Conservation (phyloP, 1,140 invertebrate genomes). For the Calliphora vicina region DNA sequence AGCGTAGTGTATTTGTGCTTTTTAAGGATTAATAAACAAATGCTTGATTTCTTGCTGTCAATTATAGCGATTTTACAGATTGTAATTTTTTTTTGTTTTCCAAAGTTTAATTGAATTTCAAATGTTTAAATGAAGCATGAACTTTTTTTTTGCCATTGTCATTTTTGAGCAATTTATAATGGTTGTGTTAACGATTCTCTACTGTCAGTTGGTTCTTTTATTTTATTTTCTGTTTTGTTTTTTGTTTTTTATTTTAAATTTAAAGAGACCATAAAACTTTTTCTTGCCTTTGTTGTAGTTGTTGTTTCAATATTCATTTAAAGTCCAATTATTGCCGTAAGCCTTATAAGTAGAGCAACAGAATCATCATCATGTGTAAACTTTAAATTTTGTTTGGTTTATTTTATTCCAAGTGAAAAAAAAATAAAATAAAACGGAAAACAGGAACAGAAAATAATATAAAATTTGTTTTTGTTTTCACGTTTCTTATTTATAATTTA, state of each 20-base stretch:
- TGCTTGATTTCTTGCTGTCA: not conserved
- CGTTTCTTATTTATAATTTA: slow-evolving; percentile 1
- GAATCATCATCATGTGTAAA: not conserved
- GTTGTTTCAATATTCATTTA: not conserved
- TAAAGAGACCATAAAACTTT: not conserved
- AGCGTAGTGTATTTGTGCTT: not conserved
- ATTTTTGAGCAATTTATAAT: not conserved
- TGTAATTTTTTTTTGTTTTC: not conserved
- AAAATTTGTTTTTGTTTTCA: not conserved
- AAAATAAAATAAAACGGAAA: not conserved
- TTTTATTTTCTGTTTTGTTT: not conserved
- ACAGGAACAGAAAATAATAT: not conserved
- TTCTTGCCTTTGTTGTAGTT: not conserved
- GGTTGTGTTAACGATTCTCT: not conserved
- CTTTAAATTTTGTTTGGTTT: too few relatives aligned
- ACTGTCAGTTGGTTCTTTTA: not conserved
- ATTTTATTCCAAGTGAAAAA: not conserved
- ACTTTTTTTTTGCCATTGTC: not conserved
- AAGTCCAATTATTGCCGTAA: not conserved
- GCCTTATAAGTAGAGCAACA: not conserved
- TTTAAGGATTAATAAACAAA: not conserved
- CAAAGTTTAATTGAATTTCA: not conserved
- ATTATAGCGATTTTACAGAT: not conserved
- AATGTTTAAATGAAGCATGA: not conserved
- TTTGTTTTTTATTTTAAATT: not conserved